Evolutionary conservation across 2,797 vertebrate genomes (phyloP), one percentile per base, ranked within the genome.

Genomic region (Sebastes iracundus): DNA sequence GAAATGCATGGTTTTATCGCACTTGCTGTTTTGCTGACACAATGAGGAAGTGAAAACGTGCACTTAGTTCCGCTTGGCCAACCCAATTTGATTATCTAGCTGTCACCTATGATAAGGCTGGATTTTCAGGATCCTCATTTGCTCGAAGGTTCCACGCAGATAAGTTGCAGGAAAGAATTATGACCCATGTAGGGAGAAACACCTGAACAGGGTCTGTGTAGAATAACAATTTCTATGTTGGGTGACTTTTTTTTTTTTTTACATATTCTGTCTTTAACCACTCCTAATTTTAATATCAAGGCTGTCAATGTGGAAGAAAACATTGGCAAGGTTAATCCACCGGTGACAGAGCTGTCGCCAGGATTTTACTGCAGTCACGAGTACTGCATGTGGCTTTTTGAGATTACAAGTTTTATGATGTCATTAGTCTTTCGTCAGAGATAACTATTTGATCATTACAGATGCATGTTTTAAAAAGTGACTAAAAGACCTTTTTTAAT

Each of bases 21-120:
- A 74, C 74, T 69, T 80, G 16, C 25, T 68, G 49, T 62, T 55
- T 52, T 77, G 61, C 62, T 62, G 72, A 62, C 33, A 7, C 28
- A 28, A 28, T 14, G 23, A 72, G 88, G 87, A 93, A 90, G 76
- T 85, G 77, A 80, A 32, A 70, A 4, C n/a, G 65, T 11, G 18
- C 52, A 25, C 33, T 25, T 46, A 46, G 46, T 72, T 80, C 46
- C 38, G 5, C 28, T 22, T 32, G 23, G 2, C 18, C 23, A 0
- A 1, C 75, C 14, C 18, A 1, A 64, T 88, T 85, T 82, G 67
- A 28, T 70, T 80, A 82, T 86, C 77, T 74, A 53, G 14, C 6
- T 83, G 72, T 27, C 82, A 77, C 52, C 20, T 69, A 49, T 28
- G 22, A 53, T 33, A 14, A 59, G 23, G 12, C 18, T 2, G 18